Evolutionary conservation across 2,113 vertebrate genomes (phyloP), one percentile per base, ranked within the genome.

Genomic region (Fulmarus glacialis): DNA sequence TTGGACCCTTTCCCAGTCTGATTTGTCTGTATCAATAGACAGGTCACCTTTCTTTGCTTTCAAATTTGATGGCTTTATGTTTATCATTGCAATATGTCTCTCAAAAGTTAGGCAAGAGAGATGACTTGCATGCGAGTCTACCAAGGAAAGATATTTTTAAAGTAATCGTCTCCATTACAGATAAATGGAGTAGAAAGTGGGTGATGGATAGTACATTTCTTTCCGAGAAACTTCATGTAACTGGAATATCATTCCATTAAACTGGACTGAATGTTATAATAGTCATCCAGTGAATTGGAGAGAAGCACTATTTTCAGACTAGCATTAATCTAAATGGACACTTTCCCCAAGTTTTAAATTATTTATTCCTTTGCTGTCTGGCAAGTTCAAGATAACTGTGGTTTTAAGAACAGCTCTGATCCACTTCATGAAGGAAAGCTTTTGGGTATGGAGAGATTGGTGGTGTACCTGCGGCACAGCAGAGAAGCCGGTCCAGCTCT

Each of bases 291-390:
- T 48, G 91, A 58, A 47, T 11, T 66, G 93, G 45, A 90, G 55
- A 60, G 84, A 87, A 73, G 63, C 40, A 62, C 91, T 97, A 85
- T 97, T 97, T 97, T 89, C 90, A 93, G 93, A 86, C 18, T 38
- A 43, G 34, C 82, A 96, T 97, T 94, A 67, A 94, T 96, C 89
- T 90, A 84, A 83, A 80, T 78, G 87, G 80, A 85, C 58, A 7
- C 62, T 75, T 92, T 21, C 56, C 30, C 73, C 55, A 45, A 17
- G 58, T 48, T 90, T 40, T 97, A 34, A 89, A 97, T 93, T 93
- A 97, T 94, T 85, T 30, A 91, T 93, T 78, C 66, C 68, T 82
- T 63, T 63, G 42, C 26, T 48, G 2, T 66, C 67, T 77, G 66
- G 48, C 40, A 68, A 68, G 71, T 89, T 60, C 56, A 38, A 56